Evolutionary conservation across 2,113 vertebrate species (phyloP).

Genomic region (Cricetomys ansorgei): DNA sequence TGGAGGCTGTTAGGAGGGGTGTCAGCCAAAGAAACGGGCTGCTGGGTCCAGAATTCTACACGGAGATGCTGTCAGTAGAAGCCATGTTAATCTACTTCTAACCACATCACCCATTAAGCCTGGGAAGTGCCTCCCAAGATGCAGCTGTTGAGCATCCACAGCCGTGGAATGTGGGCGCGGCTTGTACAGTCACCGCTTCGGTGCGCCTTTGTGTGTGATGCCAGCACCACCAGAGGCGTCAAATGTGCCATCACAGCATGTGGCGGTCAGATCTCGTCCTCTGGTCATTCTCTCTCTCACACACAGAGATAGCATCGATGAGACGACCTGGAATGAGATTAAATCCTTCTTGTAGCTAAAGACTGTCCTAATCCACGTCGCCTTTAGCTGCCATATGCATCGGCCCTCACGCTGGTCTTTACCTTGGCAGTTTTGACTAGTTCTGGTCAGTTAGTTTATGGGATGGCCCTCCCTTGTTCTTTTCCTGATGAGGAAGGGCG

Average conservation of each 20-base stretch:
- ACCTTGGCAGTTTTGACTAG: too few relatives aligned
- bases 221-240: background rate
- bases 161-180: background rate
- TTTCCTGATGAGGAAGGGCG: too few relatives aligned
- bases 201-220: background rate
- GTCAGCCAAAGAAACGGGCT: background rate
- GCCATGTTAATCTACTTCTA: too few relatives aligned
- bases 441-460: too few relatives aligned
- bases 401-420: too few relatives aligned
- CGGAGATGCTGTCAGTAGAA: background rate
- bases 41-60: constrained; percentile 18
- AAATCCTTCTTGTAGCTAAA: too few relatives aligned
- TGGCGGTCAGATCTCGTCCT: background rate
- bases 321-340: too few relatives aligned
- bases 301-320: too few relatives aligned
- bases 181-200: background rate
- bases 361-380: too few relatives aligned
- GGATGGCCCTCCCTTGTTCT: too few relatives aligned
- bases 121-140: background rate
- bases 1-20: background rate
- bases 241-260: background rate
- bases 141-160: background rate
- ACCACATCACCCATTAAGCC: background rate
- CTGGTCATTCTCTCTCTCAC: background rate
- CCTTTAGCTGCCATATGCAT: too few relatives aligned